Evolutionary conservation across 2,113 vertebrate genomes (phyloP), one percentile per base, ranked within the genome.

Genomic region (Scolopax mira): DNA sequence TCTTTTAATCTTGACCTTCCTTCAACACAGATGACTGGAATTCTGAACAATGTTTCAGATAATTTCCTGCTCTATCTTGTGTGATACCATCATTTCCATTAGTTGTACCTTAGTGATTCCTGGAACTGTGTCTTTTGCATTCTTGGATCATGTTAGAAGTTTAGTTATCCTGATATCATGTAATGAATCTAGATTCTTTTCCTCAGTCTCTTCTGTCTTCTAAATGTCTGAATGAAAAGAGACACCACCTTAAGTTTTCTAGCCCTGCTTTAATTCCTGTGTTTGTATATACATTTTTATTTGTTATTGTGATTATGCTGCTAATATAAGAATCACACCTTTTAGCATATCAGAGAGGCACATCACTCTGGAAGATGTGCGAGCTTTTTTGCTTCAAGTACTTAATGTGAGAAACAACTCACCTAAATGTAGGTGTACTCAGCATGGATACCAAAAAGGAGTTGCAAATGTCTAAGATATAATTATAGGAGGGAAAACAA

Each of bases 21-120:
- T 95, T 92, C 54, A 84, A 89, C 49, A 79, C 39, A 37, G 66
- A 87, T 96, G 87, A 93, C 73, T 52, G 89, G 80, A 96, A 94
- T 91, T 91, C 39, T 91, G 84, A 85, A 65, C 41, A 74, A 22
- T 31, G 30, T 89, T 81, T 78, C 52, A 69, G 35, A 81, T 79
- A 23, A 94, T 90, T 94, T 95, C 73, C 66, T 69, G 69, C 57
- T 85, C 24, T 85, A 24, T 87, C 73, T 91, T 30, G 0, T 75
- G 30, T 80, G 80, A 91, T 79, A n/a, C 30, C 27, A 37, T 93
- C 9, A 35, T 94, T 96, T 94, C 62, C 91, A 75, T 16, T 94
- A 75, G 78, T 69, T 75, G 48, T 91, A 79, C 48, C 80, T 75
- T 60, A 74, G 52, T 61, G 42, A 92, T 97, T 94, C 94, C 91